These are phyloP conservation scores for Cataglyphis altisquamis DNA, from an alignment of 2,888 invertebrate genomes.

Conservation along the genomic window DNA sequence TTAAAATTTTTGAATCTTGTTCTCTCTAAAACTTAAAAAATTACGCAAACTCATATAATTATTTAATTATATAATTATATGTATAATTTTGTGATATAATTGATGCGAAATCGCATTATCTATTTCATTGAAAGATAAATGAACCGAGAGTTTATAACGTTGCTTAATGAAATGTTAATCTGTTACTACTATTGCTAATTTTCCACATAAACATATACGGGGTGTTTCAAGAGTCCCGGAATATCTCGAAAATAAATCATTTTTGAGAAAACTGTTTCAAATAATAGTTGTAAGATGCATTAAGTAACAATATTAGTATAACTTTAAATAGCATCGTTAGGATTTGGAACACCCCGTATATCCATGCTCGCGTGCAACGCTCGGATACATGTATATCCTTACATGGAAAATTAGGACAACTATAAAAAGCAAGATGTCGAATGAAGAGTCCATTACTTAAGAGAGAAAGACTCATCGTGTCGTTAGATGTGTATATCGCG, in stretches of 20 bases:
- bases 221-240: too few species aligned
- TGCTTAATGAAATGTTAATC: constrained; percentile 43
- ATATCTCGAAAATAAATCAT: too few species aligned
- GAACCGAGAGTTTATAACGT: constrained; percentile 26
- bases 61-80: not conserved
- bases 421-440: constrained; percentile 36
- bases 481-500: not conserved
- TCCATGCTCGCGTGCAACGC: not conserved
- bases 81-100: not conserved
- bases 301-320: too few species aligned
- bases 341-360: too few species aligned
- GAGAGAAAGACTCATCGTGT: not conserved
- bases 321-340: too few species aligned
- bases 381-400: constrained; percentile 4
- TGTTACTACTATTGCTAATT: too few species aligned
- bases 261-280: too few species aligned
- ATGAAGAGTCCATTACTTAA: constrained; percentile 35
- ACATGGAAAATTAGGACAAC: constrained; percentile 26
- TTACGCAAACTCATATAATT: not conserved
- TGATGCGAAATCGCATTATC: not conserved
- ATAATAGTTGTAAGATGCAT: too few species aligned
- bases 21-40: not conserved
- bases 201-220: too few species aligned
- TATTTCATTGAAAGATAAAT: not conserved
- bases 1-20: not conserved